phyloP scores from a whole-genome alignment of 2,797 vertebrate genomes.

The Fringilla coelebs region DNA sequence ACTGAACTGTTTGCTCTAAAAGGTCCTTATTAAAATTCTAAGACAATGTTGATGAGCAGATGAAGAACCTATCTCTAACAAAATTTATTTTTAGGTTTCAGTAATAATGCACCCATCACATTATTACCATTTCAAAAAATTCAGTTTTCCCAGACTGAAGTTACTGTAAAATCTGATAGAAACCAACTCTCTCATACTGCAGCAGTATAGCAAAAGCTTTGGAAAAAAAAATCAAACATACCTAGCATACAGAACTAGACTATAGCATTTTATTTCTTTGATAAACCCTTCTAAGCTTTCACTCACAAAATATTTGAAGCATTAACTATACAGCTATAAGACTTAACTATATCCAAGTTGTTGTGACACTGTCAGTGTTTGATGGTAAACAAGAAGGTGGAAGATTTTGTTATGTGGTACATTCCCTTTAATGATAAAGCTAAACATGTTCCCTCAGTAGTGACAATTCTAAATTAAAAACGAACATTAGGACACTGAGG shows the following conservation, averaged over 20 bases:
- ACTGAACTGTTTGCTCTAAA: background rate
- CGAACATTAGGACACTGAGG: background rate
- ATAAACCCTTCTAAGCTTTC: background rate
- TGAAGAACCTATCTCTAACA: background rate
- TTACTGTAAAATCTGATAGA: background rate
- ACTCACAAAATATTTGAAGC: background rate
- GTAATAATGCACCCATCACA: background rate
- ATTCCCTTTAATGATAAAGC: background rate
- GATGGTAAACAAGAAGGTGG: background rate
- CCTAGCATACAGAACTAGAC: background rate
- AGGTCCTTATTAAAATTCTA: background rate
- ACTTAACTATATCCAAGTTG: background rate
- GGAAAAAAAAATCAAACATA: background rate
- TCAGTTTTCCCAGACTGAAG: background rate
- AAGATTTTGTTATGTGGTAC: background rate
- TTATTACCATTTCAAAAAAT: background rate
- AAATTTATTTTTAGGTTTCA: background rate
- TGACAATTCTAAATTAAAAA: background rate
- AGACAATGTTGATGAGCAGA: background rate
- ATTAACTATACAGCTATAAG: background rate
- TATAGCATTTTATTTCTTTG: background rate
- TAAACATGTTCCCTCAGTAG: background rate
- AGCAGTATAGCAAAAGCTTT: background rate
- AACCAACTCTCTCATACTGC: background rate
- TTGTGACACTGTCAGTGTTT: background rate